Conservation (phyloP, 2,888 invertebrate species). For the Campoplex capitator region DNA sequence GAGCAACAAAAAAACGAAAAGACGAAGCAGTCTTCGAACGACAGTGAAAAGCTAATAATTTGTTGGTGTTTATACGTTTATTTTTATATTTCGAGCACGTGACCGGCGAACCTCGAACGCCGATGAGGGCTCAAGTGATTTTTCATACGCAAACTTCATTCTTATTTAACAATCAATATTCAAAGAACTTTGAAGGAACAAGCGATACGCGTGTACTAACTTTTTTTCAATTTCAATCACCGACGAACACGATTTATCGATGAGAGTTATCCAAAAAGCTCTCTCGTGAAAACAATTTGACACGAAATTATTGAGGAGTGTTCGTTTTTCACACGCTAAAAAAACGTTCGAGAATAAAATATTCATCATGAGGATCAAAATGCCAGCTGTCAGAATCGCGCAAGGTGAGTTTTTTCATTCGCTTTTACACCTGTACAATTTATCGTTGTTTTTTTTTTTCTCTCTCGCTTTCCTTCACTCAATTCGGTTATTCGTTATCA, state of each 20-base stretch:
- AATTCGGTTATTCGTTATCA: neutral
- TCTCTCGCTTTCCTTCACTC: neutral
- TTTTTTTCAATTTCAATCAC: neutral
- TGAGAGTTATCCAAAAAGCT: neutral
- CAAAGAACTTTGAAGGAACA: neutral
- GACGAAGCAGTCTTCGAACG: neutral
- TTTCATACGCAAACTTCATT: neutral
- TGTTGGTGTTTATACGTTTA: slow-evolving; percentile 17
- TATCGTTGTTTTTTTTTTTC: neutral
- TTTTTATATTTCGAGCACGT: slow-evolving; percentile 13
- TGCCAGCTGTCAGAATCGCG: slow-evolving; percentile 98
- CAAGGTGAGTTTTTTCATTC: slow-evolving; percentile 90
- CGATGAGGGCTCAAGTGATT: slow-evolving; percentile 6
- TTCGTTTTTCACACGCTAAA: slow-evolving; percentile 59
- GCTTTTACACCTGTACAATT: slow-evolving; percentile 13
- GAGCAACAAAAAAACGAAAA: neutral
- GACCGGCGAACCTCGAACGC: neutral
- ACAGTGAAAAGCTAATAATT: slow-evolving; percentile 9
- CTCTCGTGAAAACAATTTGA: neutral
- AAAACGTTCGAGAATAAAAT: slow-evolving; percentile 54
- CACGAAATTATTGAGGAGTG: slow-evolving; percentile 28
- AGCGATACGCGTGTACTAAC: neutral
- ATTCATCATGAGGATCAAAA: slow-evolving; percentile 97
- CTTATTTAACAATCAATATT: neutral
- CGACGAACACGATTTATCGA: neutral